A percentile compares a stretch with the other conserved stretches of the same genome.
Conservation (phyloP, 1,140 invertebrate genomes). For the Drosophila nebulosa region DNA sequence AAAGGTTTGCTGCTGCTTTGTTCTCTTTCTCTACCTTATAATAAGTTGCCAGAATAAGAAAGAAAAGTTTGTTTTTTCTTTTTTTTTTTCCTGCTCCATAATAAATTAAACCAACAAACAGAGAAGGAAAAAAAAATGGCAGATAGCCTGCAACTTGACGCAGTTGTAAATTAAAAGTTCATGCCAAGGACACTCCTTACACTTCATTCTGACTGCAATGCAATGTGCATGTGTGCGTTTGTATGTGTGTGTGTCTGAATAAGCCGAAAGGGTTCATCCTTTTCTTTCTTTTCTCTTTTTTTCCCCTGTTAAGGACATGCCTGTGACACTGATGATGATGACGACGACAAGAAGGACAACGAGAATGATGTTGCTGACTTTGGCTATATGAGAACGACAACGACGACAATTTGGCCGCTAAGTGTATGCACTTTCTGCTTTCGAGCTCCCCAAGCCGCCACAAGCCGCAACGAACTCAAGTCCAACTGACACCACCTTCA, state of each 20-base stretch:
- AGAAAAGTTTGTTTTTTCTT: slow-evolving; percentile 15
- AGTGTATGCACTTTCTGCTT: slow-evolving; percentile 9
- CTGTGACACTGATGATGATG: slow-evolving; percentile 11
- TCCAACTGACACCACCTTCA: neutral
- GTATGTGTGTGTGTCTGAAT: neutral
- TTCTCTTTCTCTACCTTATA: slow-evolving; percentile 7
- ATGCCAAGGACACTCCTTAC: slow-evolving; percentile 49
- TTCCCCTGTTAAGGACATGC: slow-evolving; percentile 1
- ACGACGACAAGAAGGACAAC: neutral
- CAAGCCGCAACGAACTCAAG: slow-evolving; percentile 6
- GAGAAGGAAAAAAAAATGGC: slow-evolving; percentile 1
- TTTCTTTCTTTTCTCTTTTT: neutral
- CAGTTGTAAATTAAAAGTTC: slow-evolving; percentile 70
- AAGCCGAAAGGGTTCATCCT: neutral
- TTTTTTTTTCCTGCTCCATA: too few relatives aligned
- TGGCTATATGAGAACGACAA: slow-evolving; percentile 8
- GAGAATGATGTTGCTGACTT: slow-evolving; percentile 3
- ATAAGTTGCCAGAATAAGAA: slow-evolving; percentile 38
- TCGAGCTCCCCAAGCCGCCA: neutral
- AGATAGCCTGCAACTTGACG: slow-evolving; percentile 29
- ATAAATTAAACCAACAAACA: slow-evolving; percentile 66
- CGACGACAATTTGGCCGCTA: slow-evolving; percentile 17
- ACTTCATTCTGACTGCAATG: neutral
- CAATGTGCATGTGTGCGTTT: neutral
- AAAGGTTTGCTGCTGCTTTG: neutral